Evolutionary conservation across 2,797 vertebrate species (phyloP).

Genomic region (Adelosebastes latens): DNA sequence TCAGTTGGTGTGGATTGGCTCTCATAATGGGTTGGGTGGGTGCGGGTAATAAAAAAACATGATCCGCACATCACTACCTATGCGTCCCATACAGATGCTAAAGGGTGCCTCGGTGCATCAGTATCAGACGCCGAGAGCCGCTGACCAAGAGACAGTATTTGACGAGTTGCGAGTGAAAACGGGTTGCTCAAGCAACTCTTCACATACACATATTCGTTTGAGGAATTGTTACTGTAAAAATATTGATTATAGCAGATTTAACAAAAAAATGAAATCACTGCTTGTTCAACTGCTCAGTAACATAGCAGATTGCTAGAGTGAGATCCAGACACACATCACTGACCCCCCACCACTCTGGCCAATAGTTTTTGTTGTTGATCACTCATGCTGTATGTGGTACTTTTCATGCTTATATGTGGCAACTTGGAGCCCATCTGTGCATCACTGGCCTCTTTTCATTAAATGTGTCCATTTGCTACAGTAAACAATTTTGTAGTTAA

Average conservation of each 20-base stretch:
- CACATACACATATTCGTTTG: not conserved
- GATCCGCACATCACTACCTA: too few relatives aligned
- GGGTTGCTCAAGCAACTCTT: not conserved
- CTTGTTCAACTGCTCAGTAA: not conserved
- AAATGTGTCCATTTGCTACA: constrained; percentile 3
- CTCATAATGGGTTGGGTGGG: too few relatives aligned
- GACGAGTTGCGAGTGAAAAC: not conserved
- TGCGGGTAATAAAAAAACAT: too few relatives aligned
- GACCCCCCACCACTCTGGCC: not conserved
- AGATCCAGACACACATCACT: constrained; percentile 11
- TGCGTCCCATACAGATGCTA: not conserved
- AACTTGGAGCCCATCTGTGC: constrained; percentile 37
- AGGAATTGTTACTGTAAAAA: not conserved
- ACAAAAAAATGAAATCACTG: not conserved
- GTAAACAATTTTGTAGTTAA: constrained; percentile 1
- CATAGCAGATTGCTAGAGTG: constrained; percentile 1
- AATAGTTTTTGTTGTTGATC: constrained; percentile 5
- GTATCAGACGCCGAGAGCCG: not conserved
- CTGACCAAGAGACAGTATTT: not conserved
- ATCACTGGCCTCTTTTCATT: constrained; percentile 25
- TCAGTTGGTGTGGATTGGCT: not conserved
- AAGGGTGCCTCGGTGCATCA: not conserved
- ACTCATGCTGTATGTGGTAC: constrained; percentile 4
- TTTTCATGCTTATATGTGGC: constrained; percentile 26
- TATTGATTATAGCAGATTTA: not conserved